Conservation (phyloP, 2,888 invertebrate genomes). For the Rutpela maculata region DNA sequence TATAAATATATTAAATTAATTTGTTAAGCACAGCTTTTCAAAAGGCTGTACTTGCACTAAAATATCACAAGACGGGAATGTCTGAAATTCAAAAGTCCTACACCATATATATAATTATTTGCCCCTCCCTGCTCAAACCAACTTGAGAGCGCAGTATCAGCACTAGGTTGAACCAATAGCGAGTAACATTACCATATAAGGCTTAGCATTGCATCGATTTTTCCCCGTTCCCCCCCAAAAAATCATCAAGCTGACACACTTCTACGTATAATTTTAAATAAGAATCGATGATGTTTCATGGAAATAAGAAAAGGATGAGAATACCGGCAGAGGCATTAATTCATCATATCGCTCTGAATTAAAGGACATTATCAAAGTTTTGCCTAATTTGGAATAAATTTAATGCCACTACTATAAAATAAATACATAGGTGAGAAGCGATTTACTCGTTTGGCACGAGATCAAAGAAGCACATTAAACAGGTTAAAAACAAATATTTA, state of each 20-base stretch:
- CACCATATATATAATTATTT: constrained; percentile 75
- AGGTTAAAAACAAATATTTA: constrained; percentile 43
- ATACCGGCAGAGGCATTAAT: constrained; percentile 28
- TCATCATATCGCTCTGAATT: background rate
- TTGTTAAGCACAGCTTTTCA: constrained; percentile 63
- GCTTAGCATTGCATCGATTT: constrained; percentile 81
- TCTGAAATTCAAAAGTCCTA: constrained; percentile 65
- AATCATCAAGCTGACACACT: constrained; percentile 63
- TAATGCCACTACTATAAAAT: constrained; percentile 10
- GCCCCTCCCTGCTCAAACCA: constrained; percentile 75
- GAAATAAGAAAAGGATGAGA: constrained; percentile 49
- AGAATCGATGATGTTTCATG: constrained; percentile 54
- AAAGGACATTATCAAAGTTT: constrained; percentile 27
- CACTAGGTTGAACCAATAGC: constrained; percentile 77
- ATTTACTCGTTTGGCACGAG: constrained; percentile 42
- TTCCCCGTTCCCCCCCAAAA: constrained; percentile 63
- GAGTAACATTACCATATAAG: constrained; percentile 87
- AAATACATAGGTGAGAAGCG: background rate
- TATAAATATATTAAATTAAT: constrained; percentile 63
- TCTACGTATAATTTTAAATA: constrained; percentile 59
- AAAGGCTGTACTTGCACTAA: constrained; percentile 63
- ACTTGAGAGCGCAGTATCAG: constrained; percentile 68
- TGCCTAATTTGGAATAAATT: constrained; percentile 35
- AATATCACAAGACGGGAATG: constrained; percentile 71
- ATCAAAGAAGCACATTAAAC: constrained; percentile 36